Percentiles rank a stretch among this genome's conserved stretches.
Evolutionary conservation across 2,888 invertebrate genomes (phyloP).

Genomic region (Abrostola triplasia): DNA sequence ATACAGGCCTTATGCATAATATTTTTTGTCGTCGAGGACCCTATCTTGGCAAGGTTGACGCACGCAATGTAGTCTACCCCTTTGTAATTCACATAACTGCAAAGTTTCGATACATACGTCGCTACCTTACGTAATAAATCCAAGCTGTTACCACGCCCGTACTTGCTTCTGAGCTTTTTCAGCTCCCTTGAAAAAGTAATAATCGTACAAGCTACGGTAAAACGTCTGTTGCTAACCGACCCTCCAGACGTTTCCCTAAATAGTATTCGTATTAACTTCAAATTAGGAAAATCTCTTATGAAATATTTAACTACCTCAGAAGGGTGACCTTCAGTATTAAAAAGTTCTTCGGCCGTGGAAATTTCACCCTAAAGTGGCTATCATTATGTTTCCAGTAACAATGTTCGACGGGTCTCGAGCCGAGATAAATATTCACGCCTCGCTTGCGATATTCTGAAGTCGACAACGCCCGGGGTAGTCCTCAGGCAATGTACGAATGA

Average conservation of each 20-base stretch:
- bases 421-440: slow-evolving; percentile 65
- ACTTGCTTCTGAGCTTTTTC: slow-evolving; percentile 24
- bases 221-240: slow-evolving; percentile 30
- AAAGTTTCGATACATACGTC: slow-evolving; percentile 60
- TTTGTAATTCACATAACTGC: slow-evolving; percentile 60
- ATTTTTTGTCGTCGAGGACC: slow-evolving; percentile 67
- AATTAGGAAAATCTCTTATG: slow-evolving; percentile 38
- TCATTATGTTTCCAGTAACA: slow-evolving; percentile 63
- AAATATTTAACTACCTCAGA: slow-evolving; percentile 55
- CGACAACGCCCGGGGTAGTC: slow-evolving; percentile 54
- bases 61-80: slow-evolving; percentile 75
- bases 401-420: slow-evolving; percentile 58
- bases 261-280: slow-evolving; percentile 33
- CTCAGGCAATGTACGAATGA: slow-evolving; percentile 51
- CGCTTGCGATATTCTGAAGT: slow-evolving; percentile 56
- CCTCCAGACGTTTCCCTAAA: slow-evolving; percentile 20
- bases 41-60: slow-evolving; percentile 68
- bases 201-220: slow-evolving; percentile 9
- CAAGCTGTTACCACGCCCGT: slow-evolving; percentile 59
- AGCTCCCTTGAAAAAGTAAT: slow-evolving; percentile 35
- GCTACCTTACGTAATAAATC: slow-evolving; percentile 68
- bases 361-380: slow-evolving; percentile 60
- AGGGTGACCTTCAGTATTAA: slow-evolving; percentile 57
- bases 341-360: slow-evolving; percentile 52
- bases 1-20: slow-evolving; percentile 66